These are phyloP conservation scores for Eciton burchellii DNA, from an alignment of 1,140 invertebrate species.

Conservation along the genomic window DNA sequence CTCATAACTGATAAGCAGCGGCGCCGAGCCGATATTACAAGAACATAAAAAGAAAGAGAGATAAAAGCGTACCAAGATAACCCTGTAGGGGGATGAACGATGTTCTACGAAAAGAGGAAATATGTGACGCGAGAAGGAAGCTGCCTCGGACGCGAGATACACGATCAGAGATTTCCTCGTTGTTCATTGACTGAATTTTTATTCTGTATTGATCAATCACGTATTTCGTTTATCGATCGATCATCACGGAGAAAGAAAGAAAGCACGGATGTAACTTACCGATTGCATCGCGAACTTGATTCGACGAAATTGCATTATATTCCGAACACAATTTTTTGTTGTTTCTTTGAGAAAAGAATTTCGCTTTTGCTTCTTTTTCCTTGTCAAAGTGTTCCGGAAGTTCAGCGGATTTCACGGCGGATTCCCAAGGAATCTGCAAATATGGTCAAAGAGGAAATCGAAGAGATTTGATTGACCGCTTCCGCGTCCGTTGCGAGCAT, in stretches of 20 bases:
- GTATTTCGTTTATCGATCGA: background rate
- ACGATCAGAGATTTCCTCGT: slow-evolving; percentile 16
- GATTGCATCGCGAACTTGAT: too few species aligned
- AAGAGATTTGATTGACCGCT: background rate
- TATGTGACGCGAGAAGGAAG: slow-evolving; percentile 18
- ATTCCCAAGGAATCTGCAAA: background rate
- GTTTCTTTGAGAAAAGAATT: background rate
- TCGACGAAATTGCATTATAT: background rate
- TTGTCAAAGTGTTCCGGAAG: background rate
- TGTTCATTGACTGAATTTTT: background rate
- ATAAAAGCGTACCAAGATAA: slow-evolving; percentile 73
- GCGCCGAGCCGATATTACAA: slow-evolving; percentile 73
- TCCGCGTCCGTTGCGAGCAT: slow-evolving; percentile 56
- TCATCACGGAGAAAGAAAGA: background rate
- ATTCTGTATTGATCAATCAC: too few species aligned
- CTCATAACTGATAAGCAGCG: slow-evolving; percentile 74
- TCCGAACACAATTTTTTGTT: too few species aligned
- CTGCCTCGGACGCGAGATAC: slow-evolving; percentile 34
- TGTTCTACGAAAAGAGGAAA: slow-evolving; percentile 30
- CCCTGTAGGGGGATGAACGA: slow-evolving; percentile 14
- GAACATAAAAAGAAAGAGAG: slow-evolving; percentile 34
- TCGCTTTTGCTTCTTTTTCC: background rate
- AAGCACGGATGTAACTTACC: background rate
- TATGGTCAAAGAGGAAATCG: background rate
- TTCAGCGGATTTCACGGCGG: background rate